phyloP scores from a whole-genome alignment of 1,140 invertebrate genomes.

The Copidosoma floridanum region DNA sequence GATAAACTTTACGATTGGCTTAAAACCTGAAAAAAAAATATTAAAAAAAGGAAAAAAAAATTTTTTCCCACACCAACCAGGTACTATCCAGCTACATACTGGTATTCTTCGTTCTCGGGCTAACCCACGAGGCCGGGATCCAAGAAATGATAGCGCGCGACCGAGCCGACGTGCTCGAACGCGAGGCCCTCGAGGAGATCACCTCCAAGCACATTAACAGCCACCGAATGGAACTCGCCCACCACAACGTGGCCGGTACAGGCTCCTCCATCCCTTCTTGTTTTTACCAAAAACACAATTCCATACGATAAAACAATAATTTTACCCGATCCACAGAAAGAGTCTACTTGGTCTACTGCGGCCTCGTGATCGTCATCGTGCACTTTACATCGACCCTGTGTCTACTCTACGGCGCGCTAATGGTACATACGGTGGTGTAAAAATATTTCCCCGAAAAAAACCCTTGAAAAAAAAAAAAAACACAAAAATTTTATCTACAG shows the following conservation, averaged over 20 bases:
- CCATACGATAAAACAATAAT: too few species aligned
- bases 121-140: slow-evolving; percentile 53
- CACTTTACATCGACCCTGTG: slow-evolving; percentile 52
- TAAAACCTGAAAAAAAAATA: too few species aligned
- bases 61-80: too few species aligned
- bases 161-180: slow-evolving; percentile 50
- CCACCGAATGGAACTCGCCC: slow-evolving; percentile 53
- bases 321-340: too few species aligned
- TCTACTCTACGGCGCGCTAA: slow-evolving; percentile 54
- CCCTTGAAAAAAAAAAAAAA: slow-evolving; percentile 4
- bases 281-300: too few species aligned
- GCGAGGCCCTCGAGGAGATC: slow-evolving; percentile 51
- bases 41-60: too few species aligned
- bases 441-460: neutral
- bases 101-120: slow-evolving; percentile 51
- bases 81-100: slow-evolving; percentile 53
- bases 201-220: slow-evolving; percentile 52
- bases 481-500: slow-evolving; percentile 44
- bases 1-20: too few species aligned
- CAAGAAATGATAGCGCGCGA: slow-evolving; percentile 55
- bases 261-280: too few species aligned
- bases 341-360: slow-evolving; percentile 53
- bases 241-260: slow-evolving; percentile 54
- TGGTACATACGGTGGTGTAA: slow-evolving; percentile 43
- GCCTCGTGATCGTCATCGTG: slow-evolving; percentile 51